Conservation (phyloP, 2,888 invertebrate species). For the Drosophila imparisetae region DNA sequence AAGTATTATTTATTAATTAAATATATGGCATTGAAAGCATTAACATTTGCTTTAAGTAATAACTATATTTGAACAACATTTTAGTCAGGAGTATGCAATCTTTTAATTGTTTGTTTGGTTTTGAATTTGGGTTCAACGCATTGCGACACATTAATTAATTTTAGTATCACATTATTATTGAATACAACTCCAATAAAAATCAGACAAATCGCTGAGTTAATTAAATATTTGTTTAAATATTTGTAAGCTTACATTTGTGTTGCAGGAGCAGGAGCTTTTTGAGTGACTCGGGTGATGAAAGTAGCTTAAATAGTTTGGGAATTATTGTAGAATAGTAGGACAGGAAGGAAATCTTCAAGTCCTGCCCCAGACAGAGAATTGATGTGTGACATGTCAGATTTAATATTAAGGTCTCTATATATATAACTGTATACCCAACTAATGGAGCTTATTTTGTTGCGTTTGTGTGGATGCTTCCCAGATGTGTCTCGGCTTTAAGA, state of each 20-base stretch:
- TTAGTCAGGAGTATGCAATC: neutral
- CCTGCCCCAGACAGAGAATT: neutral
- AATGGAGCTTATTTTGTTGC: neutral
- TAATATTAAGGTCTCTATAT: neutral
- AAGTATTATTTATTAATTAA: conserved; percentile 26
- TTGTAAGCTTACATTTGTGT: neutral
- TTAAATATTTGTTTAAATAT: conserved; percentile 18
- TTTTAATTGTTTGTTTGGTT: neutral
- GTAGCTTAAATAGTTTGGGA: neutral
- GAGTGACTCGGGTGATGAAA: neutral
- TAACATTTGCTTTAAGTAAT: neutral
- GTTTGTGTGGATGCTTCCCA: neutral
- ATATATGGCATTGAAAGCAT: conserved; percentile 3
- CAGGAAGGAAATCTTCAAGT: neutral
- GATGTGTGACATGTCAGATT: neutral
- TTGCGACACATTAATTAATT: conserved; percentile 25
- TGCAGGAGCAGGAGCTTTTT: neutral
- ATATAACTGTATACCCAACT: neutral
- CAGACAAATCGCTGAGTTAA: neutral
- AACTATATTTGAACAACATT: neutral
- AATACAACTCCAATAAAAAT: neutral
- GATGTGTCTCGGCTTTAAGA: neutral
- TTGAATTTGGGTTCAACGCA: conserved; percentile 28
- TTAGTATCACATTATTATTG: conserved; percentile 11
- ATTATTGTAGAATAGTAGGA: neutral